These are phyloP conservation scores for Sclerodermus sp. DNA, from an alignment of 2,888 invertebrate species.

Conservation along the genomic window DNA sequence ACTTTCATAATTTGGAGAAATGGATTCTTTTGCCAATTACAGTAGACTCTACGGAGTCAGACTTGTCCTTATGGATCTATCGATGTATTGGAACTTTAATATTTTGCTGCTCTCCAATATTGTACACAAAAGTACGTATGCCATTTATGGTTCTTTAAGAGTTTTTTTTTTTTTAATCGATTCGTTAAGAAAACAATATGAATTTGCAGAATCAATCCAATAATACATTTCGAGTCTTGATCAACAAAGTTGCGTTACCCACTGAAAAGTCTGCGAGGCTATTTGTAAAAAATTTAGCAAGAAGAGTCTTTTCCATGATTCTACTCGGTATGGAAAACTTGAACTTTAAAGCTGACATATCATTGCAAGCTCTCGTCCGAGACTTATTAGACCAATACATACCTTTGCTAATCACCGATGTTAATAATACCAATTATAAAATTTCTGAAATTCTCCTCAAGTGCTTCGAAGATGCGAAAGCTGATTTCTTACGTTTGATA, in stretches of 20 bases:
- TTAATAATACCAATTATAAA: slow-evolving; percentile 28
- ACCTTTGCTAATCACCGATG: slow-evolving; percentile 41
- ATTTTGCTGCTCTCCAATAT: slow-evolving; percentile 42
- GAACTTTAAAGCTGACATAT: slow-evolving; percentile 40
- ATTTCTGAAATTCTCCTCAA: slow-evolving; percentile 42
- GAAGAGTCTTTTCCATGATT: slow-evolving; percentile 49
- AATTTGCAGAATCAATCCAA: slow-evolving; percentile 44
- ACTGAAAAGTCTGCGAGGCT: slow-evolving; percentile 33
- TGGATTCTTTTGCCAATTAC: slow-evolving; percentile 45
- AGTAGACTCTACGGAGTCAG: slow-evolving; percentile 44
- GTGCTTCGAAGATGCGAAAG: slow-evolving; percentile 42
- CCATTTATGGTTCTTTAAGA: background rate
- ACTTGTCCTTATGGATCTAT: slow-evolving; percentile 44
- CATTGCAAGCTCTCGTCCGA: slow-evolving; percentile 41
- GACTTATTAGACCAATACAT: slow-evolving; percentile 50
- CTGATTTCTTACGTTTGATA: slow-evolving; percentile 35
- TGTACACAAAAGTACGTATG: slow-evolving; percentile 43
- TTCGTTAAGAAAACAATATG: background rate
- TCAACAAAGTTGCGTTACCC: slow-evolving; percentile 43
- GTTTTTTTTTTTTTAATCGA: background rate
- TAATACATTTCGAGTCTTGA: slow-evolving; percentile 39
- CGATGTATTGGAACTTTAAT: slow-evolving; percentile 48
- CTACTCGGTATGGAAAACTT: slow-evolving; percentile 47
- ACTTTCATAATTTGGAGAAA: slow-evolving; percentile 49
- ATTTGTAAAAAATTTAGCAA: slow-evolving; percentile 37